phyloP scores from a whole-genome alignment of 2,113 vertebrate species.

The Passer domesticus region DNA sequence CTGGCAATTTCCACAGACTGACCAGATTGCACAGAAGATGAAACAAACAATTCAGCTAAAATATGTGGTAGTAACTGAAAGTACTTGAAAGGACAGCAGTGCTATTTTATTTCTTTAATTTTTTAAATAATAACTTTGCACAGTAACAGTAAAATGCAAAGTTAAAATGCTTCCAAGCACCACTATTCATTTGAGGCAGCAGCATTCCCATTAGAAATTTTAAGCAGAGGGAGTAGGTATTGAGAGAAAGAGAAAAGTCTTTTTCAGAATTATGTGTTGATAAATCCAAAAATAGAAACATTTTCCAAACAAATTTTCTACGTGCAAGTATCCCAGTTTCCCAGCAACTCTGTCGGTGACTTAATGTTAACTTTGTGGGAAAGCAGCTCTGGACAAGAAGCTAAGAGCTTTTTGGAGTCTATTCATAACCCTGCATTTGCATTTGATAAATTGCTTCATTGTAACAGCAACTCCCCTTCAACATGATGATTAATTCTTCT shows the following conservation, averaged over 20 bases:
- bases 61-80: neutral
- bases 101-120: neutral
- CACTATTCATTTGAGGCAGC: neutral
- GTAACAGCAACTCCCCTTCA: neutral
- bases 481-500: neutral
- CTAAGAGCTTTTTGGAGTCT: neutral
- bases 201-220: neutral
- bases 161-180: neutral
- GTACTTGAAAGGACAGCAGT: neutral
- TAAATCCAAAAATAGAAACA: neutral
- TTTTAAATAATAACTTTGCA: neutral
- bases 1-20: neutral
- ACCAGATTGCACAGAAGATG: neutral
- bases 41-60: neutral
- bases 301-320: neutral
- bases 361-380: constrained; percentile 1
- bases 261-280: neutral
- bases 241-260: neutral
- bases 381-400: neutral
- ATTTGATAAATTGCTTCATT: constrained; percentile 39
- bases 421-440: constrained; percentile 33
- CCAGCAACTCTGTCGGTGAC: neutral
- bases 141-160: neutral
- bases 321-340: neutral
- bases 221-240: neutral